phyloP scores from a whole-genome alignment of 2,797 vertebrate species.

The Serranus cabrilla region DNA sequence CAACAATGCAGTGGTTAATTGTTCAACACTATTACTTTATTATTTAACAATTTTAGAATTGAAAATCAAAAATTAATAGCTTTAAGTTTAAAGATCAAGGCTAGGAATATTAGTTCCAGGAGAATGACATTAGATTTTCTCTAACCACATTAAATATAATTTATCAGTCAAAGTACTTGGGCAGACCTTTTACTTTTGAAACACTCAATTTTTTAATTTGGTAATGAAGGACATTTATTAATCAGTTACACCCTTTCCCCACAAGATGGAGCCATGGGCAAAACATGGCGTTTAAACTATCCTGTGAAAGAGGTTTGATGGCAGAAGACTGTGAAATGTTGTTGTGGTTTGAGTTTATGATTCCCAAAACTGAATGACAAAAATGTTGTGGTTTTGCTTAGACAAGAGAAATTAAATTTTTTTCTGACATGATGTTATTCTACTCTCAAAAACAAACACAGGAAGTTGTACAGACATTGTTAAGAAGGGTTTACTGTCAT shows the following conservation, averaged over 20 bases:
- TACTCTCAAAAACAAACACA: neutral
- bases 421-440: neutral
- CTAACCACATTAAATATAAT: neutral
- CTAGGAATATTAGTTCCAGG: neutral
- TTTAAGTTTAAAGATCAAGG: neutral
- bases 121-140: neutral
- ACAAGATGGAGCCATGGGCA: slow-evolving; percentile 61
- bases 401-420: neutral
- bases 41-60: slow-evolving; percentile 2
- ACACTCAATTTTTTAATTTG: neutral
- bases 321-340: neutral
- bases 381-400: neutral
- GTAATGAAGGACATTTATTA: neutral
- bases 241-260: slow-evolving; percentile 16
- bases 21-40: neutral
- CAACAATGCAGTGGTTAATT: neutral
- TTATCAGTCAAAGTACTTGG: neutral
- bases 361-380: neutral
- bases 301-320: neutral
- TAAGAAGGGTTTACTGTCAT: neutral
- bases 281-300: neutral
- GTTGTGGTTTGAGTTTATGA: slow-evolving; percentile 6
- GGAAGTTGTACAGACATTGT: neutral
- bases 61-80: neutral
- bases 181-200: neutral